Evolutionary conservation across 1,140 invertebrate genomes (phyloP).

Genomic region (Diuraphis noxia): DNA sequence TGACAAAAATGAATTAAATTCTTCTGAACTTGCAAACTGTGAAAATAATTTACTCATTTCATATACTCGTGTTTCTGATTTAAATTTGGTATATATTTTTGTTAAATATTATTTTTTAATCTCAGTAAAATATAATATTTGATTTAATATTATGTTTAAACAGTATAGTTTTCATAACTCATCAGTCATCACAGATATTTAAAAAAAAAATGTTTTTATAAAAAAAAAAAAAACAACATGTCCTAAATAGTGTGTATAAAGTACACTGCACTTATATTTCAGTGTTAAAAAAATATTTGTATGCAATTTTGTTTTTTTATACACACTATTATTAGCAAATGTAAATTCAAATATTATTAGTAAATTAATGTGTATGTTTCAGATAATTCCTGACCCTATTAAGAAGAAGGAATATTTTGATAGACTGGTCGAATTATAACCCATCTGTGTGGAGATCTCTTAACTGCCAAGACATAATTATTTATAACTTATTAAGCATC

Average conservation of each 20-base stretch:
- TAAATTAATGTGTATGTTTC: slow-evolving; percentile 60
- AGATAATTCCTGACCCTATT: slow-evolving; percentile 75
- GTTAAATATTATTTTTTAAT: neutral
- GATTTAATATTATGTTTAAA: neutral
- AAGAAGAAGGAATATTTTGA: slow-evolving; percentile 64
- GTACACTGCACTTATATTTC: neutral
- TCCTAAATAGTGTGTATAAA: neutral
- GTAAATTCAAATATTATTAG: neutral
- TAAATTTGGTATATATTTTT: neutral
- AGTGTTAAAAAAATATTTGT: neutral
- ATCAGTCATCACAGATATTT: neutral
- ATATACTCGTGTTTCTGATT: neutral
- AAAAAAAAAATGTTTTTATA: neutral
- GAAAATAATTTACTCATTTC: too few relatives aligned
- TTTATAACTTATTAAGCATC: slow-evolving; percentile 11
- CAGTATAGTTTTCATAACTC: neutral
- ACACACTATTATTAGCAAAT: neutral
- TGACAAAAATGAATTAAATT: too few relatives aligned
- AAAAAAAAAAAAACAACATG: neutral
- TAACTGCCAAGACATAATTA: neutral
- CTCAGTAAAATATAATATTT: neutral
- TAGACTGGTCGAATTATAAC: slow-evolving; percentile 54
- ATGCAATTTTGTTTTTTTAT: neutral
- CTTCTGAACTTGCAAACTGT: too few relatives aligned
- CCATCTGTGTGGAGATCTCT: neutral